Percentiles rank a stretch among this genome's conserved stretches.
Evolutionary conservation across 2,797 vertebrate genomes (phyloP).

Genomic region (Anolis apletophallus): DNA sequence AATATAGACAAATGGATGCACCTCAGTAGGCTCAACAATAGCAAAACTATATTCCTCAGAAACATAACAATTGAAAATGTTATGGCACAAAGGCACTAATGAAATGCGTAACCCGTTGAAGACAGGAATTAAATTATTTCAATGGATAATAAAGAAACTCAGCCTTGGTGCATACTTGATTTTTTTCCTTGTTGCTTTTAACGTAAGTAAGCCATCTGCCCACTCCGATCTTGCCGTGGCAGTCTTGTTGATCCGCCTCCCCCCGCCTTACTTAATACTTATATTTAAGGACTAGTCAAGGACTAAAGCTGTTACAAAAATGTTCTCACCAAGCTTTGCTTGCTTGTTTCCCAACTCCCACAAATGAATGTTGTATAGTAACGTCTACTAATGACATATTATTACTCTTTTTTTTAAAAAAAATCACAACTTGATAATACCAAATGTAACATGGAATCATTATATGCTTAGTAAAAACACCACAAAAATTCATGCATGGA

Average conservation of each 20-base stretch:
- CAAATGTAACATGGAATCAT: background rate
- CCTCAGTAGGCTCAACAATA: conserved; percentile 17
- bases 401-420: too few relatives aligned
- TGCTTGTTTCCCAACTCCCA: background rate
- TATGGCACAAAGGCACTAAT: conserved; percentile 42
- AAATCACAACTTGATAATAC: background rate
- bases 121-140: background rate
- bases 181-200: background rate
- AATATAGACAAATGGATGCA: background rate
- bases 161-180: too few relatives aligned
- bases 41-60: background rate
- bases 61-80: conserved; percentile 45
- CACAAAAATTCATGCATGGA: background rate
- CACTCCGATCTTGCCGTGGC: background rate
- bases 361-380: background rate
- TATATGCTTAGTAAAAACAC: background rate
- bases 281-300: background rate
- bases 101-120: conserved; percentile 13
- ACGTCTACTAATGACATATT: background rate
- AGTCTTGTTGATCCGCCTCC: background rate
- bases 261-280: background rate
- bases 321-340: background rate
- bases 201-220: background rate
- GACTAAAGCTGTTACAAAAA: background rate
- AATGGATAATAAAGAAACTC: background rate